A percentile compares a stretch with the other conserved stretches of the same genome.
Conservation (phyloP, 2,797 vertebrate species). For the Sebastes steindachneri region DNA sequence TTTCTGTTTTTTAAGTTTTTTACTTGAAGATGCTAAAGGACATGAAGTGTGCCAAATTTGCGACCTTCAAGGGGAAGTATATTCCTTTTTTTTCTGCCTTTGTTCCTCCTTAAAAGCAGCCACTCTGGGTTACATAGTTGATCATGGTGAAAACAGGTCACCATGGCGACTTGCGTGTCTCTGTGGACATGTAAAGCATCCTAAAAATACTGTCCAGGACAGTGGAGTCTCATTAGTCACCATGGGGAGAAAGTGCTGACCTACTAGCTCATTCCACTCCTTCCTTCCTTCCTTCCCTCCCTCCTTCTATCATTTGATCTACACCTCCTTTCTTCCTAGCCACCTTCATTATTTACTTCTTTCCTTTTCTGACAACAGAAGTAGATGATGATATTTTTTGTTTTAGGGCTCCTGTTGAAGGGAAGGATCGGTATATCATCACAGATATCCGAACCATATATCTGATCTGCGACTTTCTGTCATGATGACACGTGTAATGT, state of each 20-base stretch:
- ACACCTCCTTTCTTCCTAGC: slow-evolving; percentile 4
- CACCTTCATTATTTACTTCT: neutral
- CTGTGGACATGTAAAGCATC: slow-evolving; percentile 70
- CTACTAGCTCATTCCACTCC: slow-evolving; percentile 60
- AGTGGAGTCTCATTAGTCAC: slow-evolving; percentile 78
- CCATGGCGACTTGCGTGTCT: slow-evolving; percentile 73
- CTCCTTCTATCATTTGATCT: neutral
- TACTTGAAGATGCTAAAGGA: slow-evolving; percentile 70
- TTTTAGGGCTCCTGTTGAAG: slow-evolving; percentile 10
- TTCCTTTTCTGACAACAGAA: neutral
- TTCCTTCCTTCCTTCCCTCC: slow-evolving; percentile 18
- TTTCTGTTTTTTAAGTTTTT: slow-evolving; percentile 3
- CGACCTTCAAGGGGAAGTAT: slow-evolving; percentile 47
- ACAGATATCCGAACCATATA: neutral
- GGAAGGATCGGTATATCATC: neutral
- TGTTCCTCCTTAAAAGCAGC: slow-evolving; percentile 48
- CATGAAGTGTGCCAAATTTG: slow-evolving; percentile 78
- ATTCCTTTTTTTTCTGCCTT: slow-evolving; percentile 21
- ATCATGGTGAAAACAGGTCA: slow-evolving; percentile 82
- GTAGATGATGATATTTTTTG: neutral
- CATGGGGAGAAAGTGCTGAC: slow-evolving; percentile 63
- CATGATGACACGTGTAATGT: neutral
- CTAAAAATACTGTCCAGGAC: slow-evolving; percentile 83
- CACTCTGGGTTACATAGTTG: slow-evolving; percentile 65
- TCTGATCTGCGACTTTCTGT: neutral